Conservation (phyloP, 2,797 vertebrate species). For the Alca torda region DNA sequence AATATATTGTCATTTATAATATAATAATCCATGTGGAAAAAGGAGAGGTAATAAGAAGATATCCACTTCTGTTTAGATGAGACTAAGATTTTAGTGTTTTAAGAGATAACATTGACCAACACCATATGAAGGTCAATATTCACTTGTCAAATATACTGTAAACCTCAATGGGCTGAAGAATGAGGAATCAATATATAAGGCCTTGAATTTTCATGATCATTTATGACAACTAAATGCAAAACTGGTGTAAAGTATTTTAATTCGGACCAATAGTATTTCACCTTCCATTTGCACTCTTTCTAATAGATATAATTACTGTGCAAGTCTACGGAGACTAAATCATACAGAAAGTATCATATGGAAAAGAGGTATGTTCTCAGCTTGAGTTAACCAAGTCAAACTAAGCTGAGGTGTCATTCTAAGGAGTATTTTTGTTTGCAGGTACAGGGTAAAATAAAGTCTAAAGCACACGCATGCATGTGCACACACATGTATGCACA, state of each 20-base stretch:
- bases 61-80: background rate
- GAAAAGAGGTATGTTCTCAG: background rate
- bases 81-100: background rate
- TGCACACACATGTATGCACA: background rate
- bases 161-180: background rate
- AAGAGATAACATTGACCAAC: background rate
- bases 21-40: background rate
- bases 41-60: background rate
- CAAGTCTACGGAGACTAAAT: background rate
- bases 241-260: background rate
- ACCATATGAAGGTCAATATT: background rate
- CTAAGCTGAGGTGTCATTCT: background rate
- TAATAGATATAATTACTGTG: background rate
- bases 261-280: background rate
- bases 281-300: background rate
- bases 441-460: background rate
- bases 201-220: background rate
- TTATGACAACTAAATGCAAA: background rate
- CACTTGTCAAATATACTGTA: background rate
- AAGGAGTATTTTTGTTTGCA: background rate
- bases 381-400: background rate
- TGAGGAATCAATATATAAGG: background rate
- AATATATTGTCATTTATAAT: background rate
- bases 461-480: rapidly evolving
- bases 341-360: background rate